Evolutionary conservation across 2,888 invertebrate species (phyloP).

Genomic region (Andrena dorsata): DNA sequence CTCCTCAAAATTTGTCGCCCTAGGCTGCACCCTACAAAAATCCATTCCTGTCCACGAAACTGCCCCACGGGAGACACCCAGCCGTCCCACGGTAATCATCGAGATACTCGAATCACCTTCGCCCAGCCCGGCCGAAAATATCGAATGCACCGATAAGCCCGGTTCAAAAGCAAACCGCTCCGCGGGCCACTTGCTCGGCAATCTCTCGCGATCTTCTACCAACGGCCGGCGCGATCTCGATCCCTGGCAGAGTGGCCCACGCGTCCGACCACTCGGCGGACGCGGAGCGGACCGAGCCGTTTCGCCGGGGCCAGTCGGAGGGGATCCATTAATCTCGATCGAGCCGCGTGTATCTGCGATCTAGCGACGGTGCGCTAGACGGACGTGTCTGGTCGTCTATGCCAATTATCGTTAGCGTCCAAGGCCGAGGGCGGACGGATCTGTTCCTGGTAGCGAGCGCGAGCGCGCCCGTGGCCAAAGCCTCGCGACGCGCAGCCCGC

Average conservation of each 20-base stretch:
- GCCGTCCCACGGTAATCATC: no score
- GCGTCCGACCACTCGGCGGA: background rate
- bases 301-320: slow-evolving; percentile 27
- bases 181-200: background rate
- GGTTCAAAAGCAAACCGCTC: no score
- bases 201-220: slow-evolving; percentile 9
- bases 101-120: no score
- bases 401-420: slow-evolving; percentile 71
- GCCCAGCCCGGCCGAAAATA: no score
- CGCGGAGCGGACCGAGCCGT: background rate
- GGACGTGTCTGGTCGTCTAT: slow-evolving; percentile 53
- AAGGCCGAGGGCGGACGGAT: slow-evolving; percentile 63
- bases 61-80: no score
- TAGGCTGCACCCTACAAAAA: no score
- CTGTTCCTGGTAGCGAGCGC: slow-evolving; percentile 49
- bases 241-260: slow-evolving; percentile 5
- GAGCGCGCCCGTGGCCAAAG: slow-evolving; percentile 7
- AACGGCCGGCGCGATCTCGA: no score
- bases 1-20: no score
- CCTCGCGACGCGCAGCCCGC: slow-evolving; percentile 2
- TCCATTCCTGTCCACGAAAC: no score
- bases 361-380: slow-evolving; percentile 48
- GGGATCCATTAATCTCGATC: slow-evolving; percentile 59
- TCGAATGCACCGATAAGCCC: no score
- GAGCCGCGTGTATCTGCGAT: slow-evolving; percentile 47